These are phyloP conservation scores for Damaliscus lunatus DNA, from an alignment of 2,113 vertebrate genomes.

Conservation along the genomic window DNA sequence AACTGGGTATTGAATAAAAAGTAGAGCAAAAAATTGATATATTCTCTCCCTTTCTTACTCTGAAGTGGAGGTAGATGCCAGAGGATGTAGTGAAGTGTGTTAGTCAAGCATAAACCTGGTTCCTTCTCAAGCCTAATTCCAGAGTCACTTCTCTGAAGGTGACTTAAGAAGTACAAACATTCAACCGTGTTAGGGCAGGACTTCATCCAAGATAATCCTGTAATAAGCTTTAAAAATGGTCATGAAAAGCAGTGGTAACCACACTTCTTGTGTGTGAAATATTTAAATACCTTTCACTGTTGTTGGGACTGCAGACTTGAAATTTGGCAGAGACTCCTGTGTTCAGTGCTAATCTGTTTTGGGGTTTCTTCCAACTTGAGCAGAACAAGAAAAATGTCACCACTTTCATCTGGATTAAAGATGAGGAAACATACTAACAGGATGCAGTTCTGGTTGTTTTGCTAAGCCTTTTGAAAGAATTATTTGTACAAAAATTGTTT, in stretches of 20 bases:
- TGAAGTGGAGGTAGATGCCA: not conserved
- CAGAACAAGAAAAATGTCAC: not conserved
- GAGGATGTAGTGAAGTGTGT: not conserved
- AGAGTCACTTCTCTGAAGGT: not conserved
- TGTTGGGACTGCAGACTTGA: not conserved
- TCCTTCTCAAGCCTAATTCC: not conserved
- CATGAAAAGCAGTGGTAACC: not conserved
- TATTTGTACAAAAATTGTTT: not conserved
- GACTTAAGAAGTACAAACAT: not conserved
- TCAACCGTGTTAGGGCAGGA: not conserved
- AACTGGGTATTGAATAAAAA: not conserved
- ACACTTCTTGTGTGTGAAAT: not conserved
- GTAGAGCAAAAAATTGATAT: not conserved
- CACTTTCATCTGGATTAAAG: not conserved
- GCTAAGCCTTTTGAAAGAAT: not conserved
- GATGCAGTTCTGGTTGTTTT: not conserved
- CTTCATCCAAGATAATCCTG: not conserved
- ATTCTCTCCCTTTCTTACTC: not conserved
- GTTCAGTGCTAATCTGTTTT: not conserved
- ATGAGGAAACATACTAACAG: not conserved
- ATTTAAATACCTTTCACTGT: not conserved
- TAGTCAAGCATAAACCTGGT: not conserved
- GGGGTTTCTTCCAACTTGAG: not conserved
- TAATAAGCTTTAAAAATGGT: constrained; percentile 4
- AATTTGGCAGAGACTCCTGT: not conserved